These are phyloP conservation scores for Eretmochelys imbricata DNA, from an alignment of 2,113 vertebrate genomes.

Conservation along the genomic window DNA sequence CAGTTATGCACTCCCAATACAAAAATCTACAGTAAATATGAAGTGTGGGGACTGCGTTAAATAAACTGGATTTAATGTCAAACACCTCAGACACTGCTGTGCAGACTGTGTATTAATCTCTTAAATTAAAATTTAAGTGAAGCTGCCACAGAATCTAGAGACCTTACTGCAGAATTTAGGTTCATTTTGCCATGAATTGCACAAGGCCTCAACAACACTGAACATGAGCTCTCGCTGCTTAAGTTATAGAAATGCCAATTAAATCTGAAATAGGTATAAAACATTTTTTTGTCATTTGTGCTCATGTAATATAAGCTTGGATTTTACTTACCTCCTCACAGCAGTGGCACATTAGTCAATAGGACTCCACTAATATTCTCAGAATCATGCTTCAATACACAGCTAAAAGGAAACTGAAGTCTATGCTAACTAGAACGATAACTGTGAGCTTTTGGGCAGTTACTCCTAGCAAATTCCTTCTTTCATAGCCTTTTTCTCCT, in stretches of 20 bases:
- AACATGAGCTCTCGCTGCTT: neutral
- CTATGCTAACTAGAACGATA: neutral
- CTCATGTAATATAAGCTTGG: neutral
- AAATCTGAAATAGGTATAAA: neutral
- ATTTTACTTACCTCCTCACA: rapidly evolving
- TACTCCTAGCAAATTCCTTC: neutral
- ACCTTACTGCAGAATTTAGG: neutral
- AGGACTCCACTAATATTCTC: neutral
- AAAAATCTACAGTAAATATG: neutral
- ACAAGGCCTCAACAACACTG: neutral
- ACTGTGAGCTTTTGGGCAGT: neutral
- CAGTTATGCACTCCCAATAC: neutral
- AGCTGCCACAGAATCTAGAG: neutral
- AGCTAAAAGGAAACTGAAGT: neutral
- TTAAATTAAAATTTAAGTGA: neutral
- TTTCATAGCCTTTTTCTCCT: neutral
- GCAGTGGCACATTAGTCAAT: neutral
- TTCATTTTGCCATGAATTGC: neutral
- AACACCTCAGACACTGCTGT: neutral
- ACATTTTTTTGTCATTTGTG: neutral
- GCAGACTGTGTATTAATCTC: neutral
- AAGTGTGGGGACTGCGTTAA: neutral
- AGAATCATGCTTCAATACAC: neutral
- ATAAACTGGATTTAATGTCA: neutral
- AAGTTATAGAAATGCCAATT: neutral